These are phyloP conservation scores for Thaumetopoea pityocampa DNA, from an alignment of 1,140 invertebrate genomes.

Conservation along the genomic window DNA sequence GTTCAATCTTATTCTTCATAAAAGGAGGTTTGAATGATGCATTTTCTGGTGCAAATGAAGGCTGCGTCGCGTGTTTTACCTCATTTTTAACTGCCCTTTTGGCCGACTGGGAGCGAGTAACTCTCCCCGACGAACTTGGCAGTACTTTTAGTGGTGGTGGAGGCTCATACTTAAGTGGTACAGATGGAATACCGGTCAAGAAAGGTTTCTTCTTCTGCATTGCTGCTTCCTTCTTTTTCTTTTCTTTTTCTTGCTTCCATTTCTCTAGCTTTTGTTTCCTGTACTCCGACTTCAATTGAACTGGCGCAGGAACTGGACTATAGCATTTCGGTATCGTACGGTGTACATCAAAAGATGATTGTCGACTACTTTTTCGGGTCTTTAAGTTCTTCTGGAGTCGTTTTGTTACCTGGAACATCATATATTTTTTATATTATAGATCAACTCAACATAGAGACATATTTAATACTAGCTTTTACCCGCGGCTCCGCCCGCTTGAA, in stretches of 20 bases:
- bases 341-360: slow-evolving; percentile 46
- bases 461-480: too few species aligned
- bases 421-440: slow-evolving; percentile 8
- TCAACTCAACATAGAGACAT: too few species aligned
- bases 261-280: slow-evolving; percentile 48
- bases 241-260: slow-evolving; percentile 61
- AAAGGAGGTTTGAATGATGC: slow-evolving; percentile 44
- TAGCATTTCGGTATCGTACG: slow-evolving; percentile 39
- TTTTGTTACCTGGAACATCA: slow-evolving; percentile 48
- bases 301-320: slow-evolving; percentile 23
- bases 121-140: slow-evolving; percentile 50
- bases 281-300: slow-evolving; percentile 36
- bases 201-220: slow-evolving; percentile 58
- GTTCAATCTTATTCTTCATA: slow-evolving; percentile 31
- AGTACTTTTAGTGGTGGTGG: slow-evolving; percentile 40
- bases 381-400: slow-evolving; percentile 41
- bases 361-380: slow-evolving; percentile 36
- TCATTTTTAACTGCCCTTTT: slow-evolving; percentile 18
- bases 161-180: slow-evolving; percentile 38
- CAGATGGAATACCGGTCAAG: slow-evolving; percentile 36
- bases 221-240: slow-evolving; percentile 44
- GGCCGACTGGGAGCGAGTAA: slow-evolving; percentile 50
- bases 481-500: too few species aligned
- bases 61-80: slow-evolving; percentile 7
- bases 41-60: slow-evolving; percentile 57